Conservation (phyloP, 1,140 invertebrate species). For the Limonius californicus region DNA sequence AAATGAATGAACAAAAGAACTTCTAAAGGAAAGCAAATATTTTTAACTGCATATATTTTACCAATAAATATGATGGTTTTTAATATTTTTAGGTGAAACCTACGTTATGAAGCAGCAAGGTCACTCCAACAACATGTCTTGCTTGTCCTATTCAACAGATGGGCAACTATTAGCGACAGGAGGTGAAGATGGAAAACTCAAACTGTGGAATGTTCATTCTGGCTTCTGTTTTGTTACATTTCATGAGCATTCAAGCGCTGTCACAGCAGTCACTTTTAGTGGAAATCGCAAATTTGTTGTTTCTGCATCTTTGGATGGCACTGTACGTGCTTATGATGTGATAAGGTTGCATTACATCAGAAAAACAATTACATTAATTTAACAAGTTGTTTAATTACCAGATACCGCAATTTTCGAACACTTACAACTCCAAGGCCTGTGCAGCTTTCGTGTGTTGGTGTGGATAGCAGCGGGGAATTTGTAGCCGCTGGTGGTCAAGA, state of each 20-base stretch:
- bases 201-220: conserved; percentile 87
- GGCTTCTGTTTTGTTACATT: conserved; percentile 97
- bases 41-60: too few species aligned
- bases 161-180: conserved; percentile 89
- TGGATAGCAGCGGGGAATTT: conserved; percentile 87
- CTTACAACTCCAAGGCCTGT: conserved; percentile 85
- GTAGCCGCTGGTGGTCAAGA: conserved; percentile 91
- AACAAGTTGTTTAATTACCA: too few species aligned
- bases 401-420: conserved; percentile 96
- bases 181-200: conserved; percentile 93
- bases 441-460: conserved; percentile 88
- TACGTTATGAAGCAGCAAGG: conserved; percentile 97
- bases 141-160: conserved; percentile 86
- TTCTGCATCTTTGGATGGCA: conserved; percentile 90
- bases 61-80: too few species aligned
- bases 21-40: too few species aligned
- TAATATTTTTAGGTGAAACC: conserved; percentile 79
- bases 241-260: conserved; percentile 77
- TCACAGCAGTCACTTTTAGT: conserved; percentile 81
- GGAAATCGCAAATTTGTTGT: conserved; percentile 88
- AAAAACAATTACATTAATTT: too few species aligned
- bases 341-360: too few species aligned
- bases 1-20: too few species aligned
- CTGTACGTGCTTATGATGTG: conserved; percentile 91
- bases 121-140: conserved; percentile 85